phyloP scores from a whole-genome alignment of 2,797 vertebrate species.

The Cyclura pinguis region DNA sequence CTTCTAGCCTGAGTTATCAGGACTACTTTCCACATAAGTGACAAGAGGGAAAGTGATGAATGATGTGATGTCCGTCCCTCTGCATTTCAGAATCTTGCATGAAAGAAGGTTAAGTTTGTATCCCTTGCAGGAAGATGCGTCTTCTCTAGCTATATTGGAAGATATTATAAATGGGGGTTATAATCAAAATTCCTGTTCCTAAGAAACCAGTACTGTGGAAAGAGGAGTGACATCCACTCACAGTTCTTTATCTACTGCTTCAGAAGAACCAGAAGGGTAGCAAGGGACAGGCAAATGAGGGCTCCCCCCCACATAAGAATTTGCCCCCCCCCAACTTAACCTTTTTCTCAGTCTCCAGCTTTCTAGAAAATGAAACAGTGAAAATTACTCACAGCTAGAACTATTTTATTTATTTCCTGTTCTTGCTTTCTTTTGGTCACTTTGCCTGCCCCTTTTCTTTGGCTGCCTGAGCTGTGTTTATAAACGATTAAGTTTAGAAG shows the following conservation, averaged over 20 bases:
- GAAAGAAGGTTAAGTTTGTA: not conserved
- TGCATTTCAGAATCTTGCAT: slow-evolving; percentile 11
- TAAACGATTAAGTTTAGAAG: too few species aligned
- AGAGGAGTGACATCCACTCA: not conserved
- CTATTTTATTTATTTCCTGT: too few species aligned
- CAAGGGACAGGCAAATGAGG: too few species aligned
- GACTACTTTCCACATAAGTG: slow-evolving; percentile 46
- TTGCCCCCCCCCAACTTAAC: too few species aligned
- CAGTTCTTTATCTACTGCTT: not conserved
- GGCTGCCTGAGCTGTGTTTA: too few species aligned
- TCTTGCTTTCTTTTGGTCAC: too few species aligned
- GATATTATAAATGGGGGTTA: not conserved
- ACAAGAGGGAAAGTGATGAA: slow-evolving; percentile 11
- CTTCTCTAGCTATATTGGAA: not conserved
- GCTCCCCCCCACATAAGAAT: too few species aligned
- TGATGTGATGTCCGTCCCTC: slow-evolving; percentile 42
- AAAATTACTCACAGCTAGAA: too few species aligned
- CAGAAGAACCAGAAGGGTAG: too few species aligned
- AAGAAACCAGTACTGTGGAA: not conserved
- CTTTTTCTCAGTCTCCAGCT: too few species aligned
- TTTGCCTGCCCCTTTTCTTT: too few species aligned
- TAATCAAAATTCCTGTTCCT: not conserved
- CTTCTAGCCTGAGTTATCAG: slow-evolving; percentile 33
- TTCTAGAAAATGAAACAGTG: too few species aligned
- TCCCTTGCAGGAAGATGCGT: not conserved